Base-by-base conservation (phyloP, 2,113 vertebrate species). In the Vidua macroura region DNA sequence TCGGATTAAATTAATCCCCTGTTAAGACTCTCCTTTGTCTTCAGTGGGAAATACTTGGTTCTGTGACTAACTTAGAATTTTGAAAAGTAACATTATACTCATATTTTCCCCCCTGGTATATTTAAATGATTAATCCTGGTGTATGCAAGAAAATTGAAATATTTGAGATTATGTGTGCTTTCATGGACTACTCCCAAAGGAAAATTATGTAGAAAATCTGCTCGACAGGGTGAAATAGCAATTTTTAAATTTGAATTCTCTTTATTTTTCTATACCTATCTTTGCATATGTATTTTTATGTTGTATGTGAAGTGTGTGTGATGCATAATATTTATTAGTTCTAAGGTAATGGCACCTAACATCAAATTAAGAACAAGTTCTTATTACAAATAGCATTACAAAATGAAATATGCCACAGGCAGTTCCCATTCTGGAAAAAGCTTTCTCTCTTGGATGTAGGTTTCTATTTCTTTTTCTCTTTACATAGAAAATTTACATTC, bases 291-390 rank as follows among this genome's bases (percentile, higher is more conserved):
- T 13, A 48, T 80, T 68, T 84, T 79, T 60, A 23, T 62, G 25
- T 46, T 85, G 19, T 35, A 39, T 16, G 9, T 44, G 37, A 70
- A 53, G 11, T 25, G 20, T 15, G 17, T 83, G 2, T 12, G 6
- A 93, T 93, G 64, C 78, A 68, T 31, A 92, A 90, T 74, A 79
- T 25, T 88, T 75, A 59, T 76, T 60, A 73, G 74, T 93, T 86
- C 33, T 63, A 73, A 63, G 0, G 7, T 63, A 80, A 88, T 66
- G 53, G 1, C 5, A 66, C 19, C 13, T 76, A 79, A 52, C 7
- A 82, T 31, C 8, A 67, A 86, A 83, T 81, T 67, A 83, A 27
- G 56, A 96, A 77, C 31, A 5, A 4, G 43, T 67, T 81, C 76
- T 77, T 70, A 33, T 48, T 91, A 59, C 58, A 86, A 52, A 31